Evolutionary conservation across 2,797 vertebrate genomes (phyloP).

Genomic region (Pangasius larnaudii): DNA sequence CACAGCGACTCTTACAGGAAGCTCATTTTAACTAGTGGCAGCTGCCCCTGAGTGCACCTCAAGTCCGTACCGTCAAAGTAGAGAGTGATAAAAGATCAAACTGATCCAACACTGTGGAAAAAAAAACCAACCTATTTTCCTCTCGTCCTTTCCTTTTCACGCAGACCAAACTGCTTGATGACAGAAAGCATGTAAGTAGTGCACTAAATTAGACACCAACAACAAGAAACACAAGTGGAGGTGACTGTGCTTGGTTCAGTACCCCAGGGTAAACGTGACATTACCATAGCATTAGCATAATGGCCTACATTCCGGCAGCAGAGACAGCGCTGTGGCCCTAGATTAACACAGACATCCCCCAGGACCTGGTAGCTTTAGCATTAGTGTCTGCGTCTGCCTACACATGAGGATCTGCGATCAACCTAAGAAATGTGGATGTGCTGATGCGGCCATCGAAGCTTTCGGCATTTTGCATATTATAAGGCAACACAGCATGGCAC

Average conservation of each 20-base stretch:
- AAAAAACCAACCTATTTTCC: background rate
- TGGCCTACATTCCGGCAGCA: constrained; percentile 35
- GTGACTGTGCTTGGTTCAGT: background rate
- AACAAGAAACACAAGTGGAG: constrained; percentile 18
- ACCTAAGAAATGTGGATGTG: background rate
- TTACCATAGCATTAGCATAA: constrained; percentile 44
- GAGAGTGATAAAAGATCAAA: constrained; percentile 46
- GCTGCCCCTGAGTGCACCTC: constrained; percentile 34
- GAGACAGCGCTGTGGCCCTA: constrained; percentile 32
- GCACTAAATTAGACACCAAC: constrained; percentile 7
- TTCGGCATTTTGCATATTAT: too few relatives aligned
- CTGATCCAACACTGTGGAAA: background rate
- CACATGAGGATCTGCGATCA: background rate
- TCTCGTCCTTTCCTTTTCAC: background rate
- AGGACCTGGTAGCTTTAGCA: constrained; percentile 40
- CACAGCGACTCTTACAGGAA: constrained; percentile 52
- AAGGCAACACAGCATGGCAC: background rate
- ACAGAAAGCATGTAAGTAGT: background rate
- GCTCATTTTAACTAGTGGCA: constrained; percentile 52
- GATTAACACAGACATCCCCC: constrained; percentile 45
- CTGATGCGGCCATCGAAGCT: background rate
- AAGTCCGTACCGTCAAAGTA: constrained; percentile 18
- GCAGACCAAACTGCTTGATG: background rate
- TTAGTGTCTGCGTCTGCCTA: constrained; percentile 25
- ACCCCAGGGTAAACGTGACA: constrained; percentile 16